These are phyloP conservation scores for Sebastiscus tertius DNA, from an alignment of 2,797 vertebrate species.

Conservation along the genomic window DNA sequence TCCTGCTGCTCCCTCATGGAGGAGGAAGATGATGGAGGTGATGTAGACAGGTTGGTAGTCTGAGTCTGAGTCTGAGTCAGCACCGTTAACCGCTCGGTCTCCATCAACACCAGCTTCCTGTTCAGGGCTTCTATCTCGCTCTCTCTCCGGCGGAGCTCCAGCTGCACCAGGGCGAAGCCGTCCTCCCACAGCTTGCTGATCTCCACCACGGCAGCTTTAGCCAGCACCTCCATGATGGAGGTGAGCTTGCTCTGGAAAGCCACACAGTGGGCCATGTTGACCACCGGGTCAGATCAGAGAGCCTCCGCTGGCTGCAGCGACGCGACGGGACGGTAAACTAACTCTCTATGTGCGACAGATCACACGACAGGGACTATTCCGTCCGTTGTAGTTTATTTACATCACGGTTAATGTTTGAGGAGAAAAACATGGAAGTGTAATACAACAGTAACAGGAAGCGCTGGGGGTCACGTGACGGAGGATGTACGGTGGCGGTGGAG, in stretches of 20 bases:
- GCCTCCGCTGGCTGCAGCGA: background rate
- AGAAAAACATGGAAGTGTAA: conserved; percentile 63
- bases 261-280: conserved; percentile 68
- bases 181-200: conserved; percentile 83
- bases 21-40: conserved; percentile 23
- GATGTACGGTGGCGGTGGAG: background rate
- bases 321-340: background rate
- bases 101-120: conserved; percentile 67
- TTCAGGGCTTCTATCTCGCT: conserved; percentile 76
- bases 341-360: background rate
- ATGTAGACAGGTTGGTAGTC: conserved; percentile 30
- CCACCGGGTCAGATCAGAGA: conserved; percentile 20
- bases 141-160: conserved; percentile 77
- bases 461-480: conserved; percentile 43
- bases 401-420: conserved; percentile 29
- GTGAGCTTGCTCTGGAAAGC: conserved; percentile 79
- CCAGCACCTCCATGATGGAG: conserved; percentile 81
- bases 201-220: conserved; percentile 80
- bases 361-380: background rate
- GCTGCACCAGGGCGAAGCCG: conserved; percentile 71
- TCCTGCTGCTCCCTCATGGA: conserved; percentile 58
- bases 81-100: conserved; percentile 60
- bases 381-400: conserved; percentile 23
- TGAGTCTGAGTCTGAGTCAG: conserved; percentile 27
- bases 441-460: conserved; percentile 67